Percentiles rank a stretch among this genome's conserved stretches.
phyloP scores from a whole-genome alignment of 2,113 vertebrate genomes.

The Cygnus buccinator region DNA sequence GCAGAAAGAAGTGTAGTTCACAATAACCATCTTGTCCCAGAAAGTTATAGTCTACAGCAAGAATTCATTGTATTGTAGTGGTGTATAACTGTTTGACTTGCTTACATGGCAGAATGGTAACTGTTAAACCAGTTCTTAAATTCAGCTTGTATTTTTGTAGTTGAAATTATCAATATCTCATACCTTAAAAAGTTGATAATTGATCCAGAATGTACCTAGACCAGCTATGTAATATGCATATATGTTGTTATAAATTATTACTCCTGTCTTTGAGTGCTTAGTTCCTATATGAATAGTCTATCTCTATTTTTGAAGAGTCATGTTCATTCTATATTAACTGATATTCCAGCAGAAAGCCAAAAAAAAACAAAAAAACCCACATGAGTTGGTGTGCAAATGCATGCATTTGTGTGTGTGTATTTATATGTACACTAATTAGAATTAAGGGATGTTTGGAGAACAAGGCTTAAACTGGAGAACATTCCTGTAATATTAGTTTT shows the following conservation, averaged over 20 bases:
- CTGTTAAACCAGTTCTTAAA: background rate
- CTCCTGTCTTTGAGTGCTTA: background rate
- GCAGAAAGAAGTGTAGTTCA: background rate
- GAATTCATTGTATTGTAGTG: background rate
- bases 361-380: background rate
- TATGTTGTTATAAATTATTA: background rate
- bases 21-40: background rate
- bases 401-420: background rate
- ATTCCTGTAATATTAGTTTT: background rate
- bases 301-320: background rate
- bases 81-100: background rate
- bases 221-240: background rate
- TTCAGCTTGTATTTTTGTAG: background rate
- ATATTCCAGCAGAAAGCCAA: background rate
- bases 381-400: background rate
- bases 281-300: background rate
- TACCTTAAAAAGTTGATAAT: background rate
- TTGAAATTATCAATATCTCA: background rate
- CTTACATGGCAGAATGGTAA: background rate
- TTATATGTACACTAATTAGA: background rate
- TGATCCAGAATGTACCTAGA: background rate
- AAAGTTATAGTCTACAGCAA: background rate
- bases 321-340: background rate
- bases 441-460: background rate
- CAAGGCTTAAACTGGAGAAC: background rate